Evolutionary conservation across 2,888 invertebrate genomes (phyloP).

Genomic region (Trimorus sp.): DNA sequence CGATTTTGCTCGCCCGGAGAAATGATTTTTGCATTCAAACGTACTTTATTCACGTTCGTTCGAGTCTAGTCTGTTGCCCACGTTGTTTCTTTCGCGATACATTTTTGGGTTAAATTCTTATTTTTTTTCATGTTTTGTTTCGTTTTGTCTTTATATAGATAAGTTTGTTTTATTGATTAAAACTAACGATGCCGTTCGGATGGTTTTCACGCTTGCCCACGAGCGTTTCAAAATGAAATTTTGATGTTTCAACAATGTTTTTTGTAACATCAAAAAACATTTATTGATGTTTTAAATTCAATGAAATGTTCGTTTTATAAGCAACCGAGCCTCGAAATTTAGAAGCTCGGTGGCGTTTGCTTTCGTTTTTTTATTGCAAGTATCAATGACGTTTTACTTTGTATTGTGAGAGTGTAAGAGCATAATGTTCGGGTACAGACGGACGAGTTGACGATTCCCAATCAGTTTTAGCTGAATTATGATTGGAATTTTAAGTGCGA

Average conservation of each 20-base stretch:
- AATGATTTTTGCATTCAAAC: slow-evolving; percentile 21
- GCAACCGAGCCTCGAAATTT: slow-evolving; percentile 3
- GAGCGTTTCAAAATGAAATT: too few relatives aligned
- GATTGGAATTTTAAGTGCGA: neutral
- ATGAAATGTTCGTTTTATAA: slow-evolving; percentile 1
- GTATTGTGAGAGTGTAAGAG: neutral
- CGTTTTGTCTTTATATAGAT: slow-evolving; percentile 7
- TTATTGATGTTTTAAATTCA: slow-evolving; percentile 29
- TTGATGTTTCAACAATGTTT: too few relatives aligned
- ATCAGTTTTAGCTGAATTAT: neutral
- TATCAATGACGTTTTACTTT: neutral
- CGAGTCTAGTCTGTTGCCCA: slow-evolving; percentile 1
- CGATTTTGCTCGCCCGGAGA: too few relatives aligned
- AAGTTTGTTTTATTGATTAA: neutral
- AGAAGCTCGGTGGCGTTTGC: neutral
- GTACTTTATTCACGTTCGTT: slow-evolving; percentile 21
- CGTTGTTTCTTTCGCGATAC: neutral
- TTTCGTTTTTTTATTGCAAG: neutral
- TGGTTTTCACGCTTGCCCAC: neutral
- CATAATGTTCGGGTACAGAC: neutral
- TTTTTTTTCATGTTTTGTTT: neutral
- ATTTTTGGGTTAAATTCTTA: too few relatives aligned
- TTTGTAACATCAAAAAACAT: too few relatives aligned
- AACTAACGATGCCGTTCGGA: neutral
- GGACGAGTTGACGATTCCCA: neutral